Evolutionary conservation across 2,113 vertebrate species (phyloP), one percentile per base, ranked within the genome.

Genomic region (Nesoenas mayeri): DNA sequence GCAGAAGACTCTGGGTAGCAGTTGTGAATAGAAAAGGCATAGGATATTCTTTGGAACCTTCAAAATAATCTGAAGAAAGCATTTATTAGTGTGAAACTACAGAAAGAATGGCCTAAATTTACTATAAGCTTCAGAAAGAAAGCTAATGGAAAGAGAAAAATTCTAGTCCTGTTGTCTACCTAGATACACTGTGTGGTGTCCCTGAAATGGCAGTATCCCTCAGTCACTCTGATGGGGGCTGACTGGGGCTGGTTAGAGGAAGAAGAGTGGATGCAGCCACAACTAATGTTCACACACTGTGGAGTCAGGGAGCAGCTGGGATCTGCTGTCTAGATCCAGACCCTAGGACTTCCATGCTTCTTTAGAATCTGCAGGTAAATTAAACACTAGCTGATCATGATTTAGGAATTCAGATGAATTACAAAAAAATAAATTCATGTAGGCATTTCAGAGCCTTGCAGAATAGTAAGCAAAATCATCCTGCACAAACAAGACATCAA

Each of bases 191-290:
- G 2, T 22, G 42, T 56, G 25, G 19, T 75, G 61, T 5, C 44
- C 19, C 32, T 61, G 29, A 82, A 16, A 25, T 4, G 38, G n/a
- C 11, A 28, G 13, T 28, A 31, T 29, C 7, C 42, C 28, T 57
- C 50, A 34, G 29, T 15, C 50, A 80, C 11, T 5, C 6, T 1
- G 3, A 50, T 5, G 4, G 1, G 12, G 11, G 9, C 6, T 14
- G 16, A 60, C 28, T 67, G 74, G 11, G 19, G 36, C 12, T 47
- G 12, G 5, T 34, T 50, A 61, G 44, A 47, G 42, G 64, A 87
- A 34, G 64, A 73, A 65, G n/a, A 77, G 12, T 18, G 16, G 14
- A 29, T 10, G 12, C 44, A 13, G 42, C 11, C 16, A 51, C 25
- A 73, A 15, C 8, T 22, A 17, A 21, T 26, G 15, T 28, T 62